Percentiles rank a stretch among this genome's conserved stretches.
phyloP scores from a whole-genome alignment of 2,888 invertebrate species.

The Pegoplata infirma region DNA sequence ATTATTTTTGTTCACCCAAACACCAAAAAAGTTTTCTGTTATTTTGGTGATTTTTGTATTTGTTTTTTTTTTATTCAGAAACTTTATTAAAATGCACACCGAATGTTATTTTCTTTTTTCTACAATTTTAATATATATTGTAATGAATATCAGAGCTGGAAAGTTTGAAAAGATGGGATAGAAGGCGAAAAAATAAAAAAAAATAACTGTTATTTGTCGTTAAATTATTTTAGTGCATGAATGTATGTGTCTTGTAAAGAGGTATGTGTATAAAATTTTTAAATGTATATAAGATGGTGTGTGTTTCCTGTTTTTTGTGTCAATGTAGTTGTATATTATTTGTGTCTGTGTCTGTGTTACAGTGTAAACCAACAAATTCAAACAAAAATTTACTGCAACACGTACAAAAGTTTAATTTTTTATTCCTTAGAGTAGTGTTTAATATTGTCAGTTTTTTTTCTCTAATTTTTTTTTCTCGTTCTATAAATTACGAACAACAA shows the following conservation, averaged over 20 bases:
- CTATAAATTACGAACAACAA: not conserved
- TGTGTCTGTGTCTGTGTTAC: not conserved
- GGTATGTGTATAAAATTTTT: slow-evolving; percentile 5
- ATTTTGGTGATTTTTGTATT: not conserved
- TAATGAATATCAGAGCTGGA: not conserved
- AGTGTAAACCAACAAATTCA: no score
- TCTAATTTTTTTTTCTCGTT: not conserved
- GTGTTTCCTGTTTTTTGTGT: no score
- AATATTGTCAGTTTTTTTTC: not conserved
- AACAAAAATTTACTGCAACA: slow-evolving; percentile 51
- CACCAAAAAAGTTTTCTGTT: not conserved
- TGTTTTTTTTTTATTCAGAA: not conserved
- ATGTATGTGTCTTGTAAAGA: not conserved
- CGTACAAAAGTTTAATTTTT: slow-evolving; percentile 45
- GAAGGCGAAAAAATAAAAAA: not conserved
- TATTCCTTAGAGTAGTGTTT: not conserved
- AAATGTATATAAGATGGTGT: slow-evolving; percentile 14
- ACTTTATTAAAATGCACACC: slow-evolving; percentile 34
- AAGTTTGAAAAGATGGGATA: no score
- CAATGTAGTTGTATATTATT: slow-evolving; percentile 20
- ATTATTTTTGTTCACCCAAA: slow-evolving; percentile 2
- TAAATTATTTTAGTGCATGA: not conserved
- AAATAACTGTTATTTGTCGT: slow-evolving; percentile 14
- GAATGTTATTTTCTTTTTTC: slow-evolving; percentile 26
- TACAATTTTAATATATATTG: not conserved